Evolutionary conservation across 2,113 vertebrate genomes (phyloP).

Genomic region (Channa maculata): DNA sequence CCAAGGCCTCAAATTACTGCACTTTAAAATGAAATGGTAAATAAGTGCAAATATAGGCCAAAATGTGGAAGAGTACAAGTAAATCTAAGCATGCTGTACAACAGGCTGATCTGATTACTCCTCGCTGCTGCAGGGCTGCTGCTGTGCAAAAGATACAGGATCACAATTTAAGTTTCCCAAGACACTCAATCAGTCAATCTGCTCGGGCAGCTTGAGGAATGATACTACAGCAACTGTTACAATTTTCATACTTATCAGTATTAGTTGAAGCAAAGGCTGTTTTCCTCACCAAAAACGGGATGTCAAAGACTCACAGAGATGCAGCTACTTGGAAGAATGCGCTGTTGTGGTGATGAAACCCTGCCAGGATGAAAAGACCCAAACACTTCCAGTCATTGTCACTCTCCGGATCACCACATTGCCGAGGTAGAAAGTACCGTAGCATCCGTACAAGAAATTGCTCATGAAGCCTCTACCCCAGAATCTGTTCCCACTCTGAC

Average conservation of each 20-base stretch:
- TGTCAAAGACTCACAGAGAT: constrained; percentile 13
- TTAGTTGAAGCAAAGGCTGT: constrained; percentile 37
- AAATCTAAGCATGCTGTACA: too few relatives aligned
- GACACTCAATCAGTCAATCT: constrained; percentile 41
- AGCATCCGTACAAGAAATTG: constrained; percentile 9
- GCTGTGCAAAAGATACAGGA: constrained; percentile 32
- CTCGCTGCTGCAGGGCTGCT: constrained; percentile 23
- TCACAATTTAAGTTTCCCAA: constrained; percentile 39
- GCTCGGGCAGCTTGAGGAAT: constrained; percentile 20
- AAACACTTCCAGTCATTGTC: constrained; percentile 27
- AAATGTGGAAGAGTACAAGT: too few relatives aligned
- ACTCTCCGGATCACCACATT: constrained; percentile 27
- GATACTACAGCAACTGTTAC: constrained; percentile 14
- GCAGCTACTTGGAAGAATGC: constrained; percentile 18
- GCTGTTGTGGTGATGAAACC: constrained; percentile 43
- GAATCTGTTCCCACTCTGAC: constrained; percentile 5
- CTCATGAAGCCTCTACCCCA: constrained; percentile 11
- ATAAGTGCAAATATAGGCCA: too few relatives aligned
- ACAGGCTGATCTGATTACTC: constrained; percentile 1
- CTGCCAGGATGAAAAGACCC: constrained; percentile 42
- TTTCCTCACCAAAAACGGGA: constrained; percentile 23
- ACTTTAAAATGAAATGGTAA: too few relatives aligned
- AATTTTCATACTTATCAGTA: constrained; percentile 35
- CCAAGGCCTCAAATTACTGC: too few relatives aligned
- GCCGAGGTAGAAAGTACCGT: constrained; percentile 29